phyloP scores from a whole-genome alignment of 1,140 invertebrate genomes.

The Caenorhabditis latens region DNA sequence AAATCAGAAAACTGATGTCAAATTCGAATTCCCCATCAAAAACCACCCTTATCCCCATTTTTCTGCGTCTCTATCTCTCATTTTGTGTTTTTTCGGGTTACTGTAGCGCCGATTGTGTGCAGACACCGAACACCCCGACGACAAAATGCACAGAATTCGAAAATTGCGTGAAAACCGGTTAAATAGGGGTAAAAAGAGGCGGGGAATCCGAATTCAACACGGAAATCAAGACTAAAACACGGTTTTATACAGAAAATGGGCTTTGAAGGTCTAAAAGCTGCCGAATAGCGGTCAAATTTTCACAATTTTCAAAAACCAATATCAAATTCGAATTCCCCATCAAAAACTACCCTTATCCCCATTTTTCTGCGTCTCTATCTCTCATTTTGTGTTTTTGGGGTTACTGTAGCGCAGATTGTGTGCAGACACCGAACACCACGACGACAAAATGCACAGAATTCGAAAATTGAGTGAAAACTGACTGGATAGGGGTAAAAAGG shows the following conservation, averaged over 20 bases:
- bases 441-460: constrained; percentile 1
- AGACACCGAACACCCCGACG: constrained; percentile 16
- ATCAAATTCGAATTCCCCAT: background rate
- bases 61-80: background rate
- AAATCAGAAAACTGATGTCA: no score
- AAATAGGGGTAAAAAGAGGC: no score
- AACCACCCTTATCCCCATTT: background rate
- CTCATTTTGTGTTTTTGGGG: background rate
- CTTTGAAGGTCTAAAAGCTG: no score
- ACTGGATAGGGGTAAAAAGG: no score
- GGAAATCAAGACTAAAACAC: no score
- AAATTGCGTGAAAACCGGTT: background rate
- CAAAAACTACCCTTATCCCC: background rate
- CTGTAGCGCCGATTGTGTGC: background rate
- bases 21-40: background rate
- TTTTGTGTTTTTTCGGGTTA: background rate
- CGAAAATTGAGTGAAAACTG: background rate
- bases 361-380: background rate
- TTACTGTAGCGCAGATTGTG: background rate
- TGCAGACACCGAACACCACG: background rate
- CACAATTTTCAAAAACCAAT: background rate
- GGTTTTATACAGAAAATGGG: no score
- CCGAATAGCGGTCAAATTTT: no score
- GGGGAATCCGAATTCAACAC: no score
- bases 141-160: background rate